Base-by-base conservation (phyloP, 2,888 invertebrate genomes). In the Zaprionus lineosus region DNA sequence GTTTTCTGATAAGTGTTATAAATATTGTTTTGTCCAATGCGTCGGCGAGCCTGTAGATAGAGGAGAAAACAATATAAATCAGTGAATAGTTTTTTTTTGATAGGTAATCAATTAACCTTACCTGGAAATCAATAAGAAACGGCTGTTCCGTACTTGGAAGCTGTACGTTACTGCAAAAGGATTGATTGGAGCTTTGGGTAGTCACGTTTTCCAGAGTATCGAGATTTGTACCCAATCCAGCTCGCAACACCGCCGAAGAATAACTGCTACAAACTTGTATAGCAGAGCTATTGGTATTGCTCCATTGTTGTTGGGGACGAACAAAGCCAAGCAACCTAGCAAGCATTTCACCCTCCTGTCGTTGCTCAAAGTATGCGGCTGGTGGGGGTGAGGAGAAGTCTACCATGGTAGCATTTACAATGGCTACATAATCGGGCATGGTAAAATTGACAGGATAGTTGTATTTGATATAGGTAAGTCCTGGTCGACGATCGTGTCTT, bases 391-490 rank as follows among this genome's bases (percentile, higher is more conserved):
- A 93, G 18, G 93, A 93, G 89, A 96, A 95, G 76, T 95, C 95
- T 0, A 94, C 95, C 34, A 94, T 94, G 0, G 97, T 96, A 2
- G 96, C 95, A 84, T 96, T 96, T 3, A 97, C 94, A 31, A 97
- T 95, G 0, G 93, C 93, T 9, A 97, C 97, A 63, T 93, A 94
- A 86, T 98, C 98, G 0, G 98, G 98, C 85, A 97, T 96, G 19
- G 94, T 93, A 88, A 93, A 93, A 89, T 98, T 96, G 0, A 95
- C 94, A 0, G 97, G 97, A 87, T 95, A 94, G 75, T 95, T 94
- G 89, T 97, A 98, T 76, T 96, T 94, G 15, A 97, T 92, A 75
- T 96, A 96, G 0, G 97, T 97, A 1, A 98, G 91, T 0, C 98
- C 98, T 0, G 98, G 97, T 15, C 97, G 92, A 66, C 93, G 93